Base-by-base conservation (phyloP, 2,113 vertebrate species). In the Otus sunia region DNA sequence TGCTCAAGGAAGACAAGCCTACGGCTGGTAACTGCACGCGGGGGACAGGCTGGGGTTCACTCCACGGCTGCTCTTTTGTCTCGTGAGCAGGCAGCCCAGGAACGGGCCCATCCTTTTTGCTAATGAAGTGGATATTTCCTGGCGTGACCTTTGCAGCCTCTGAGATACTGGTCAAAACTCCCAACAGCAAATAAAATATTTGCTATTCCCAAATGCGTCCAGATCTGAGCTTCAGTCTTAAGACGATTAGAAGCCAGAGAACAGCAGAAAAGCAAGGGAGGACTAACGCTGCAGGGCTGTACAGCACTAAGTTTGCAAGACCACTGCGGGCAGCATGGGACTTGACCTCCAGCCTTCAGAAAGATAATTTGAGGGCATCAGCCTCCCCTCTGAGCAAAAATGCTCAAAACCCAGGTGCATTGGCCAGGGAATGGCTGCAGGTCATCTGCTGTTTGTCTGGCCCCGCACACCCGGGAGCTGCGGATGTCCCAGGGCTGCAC, bases 41-140 rank as follows among this genome's bases (percentile, higher is more conserved):
- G 12, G 73, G 67, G 86, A 88, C 66, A 64, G 76, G 56, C 90
- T 71, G 74, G 73, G 45, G 59, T 23, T 92, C 55, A 3, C 23
- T 82, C 62, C 71, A 15, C 0, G 5, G 56, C 66, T 74, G 18
- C 2, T 3, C 29, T 58, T 43, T 45, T 43, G 23, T 71, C 53
- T 25, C 2, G 2, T 0, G 0, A 79, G 71, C 73, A 16, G 27
- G 41, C 71, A 79, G 68, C 49, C 60, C 56, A 1, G 0, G 43
- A 68, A 73, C 0, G 12, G 68, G 45, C 47, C 0, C 0, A 52
- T 85, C 37, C 68, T 1, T 0, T 74, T 49, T 32, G 74, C 81
- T 78, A 41, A 75, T 85, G 39, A 78, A 81, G 64, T 66, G 16
- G 68, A 14, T 84, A 52, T 68, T 93, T 92, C 55, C 47, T 39